Percentiles rank a stretch among this genome's conserved stretches.
Evolutionary conservation across 2,797 vertebrate genomes (phyloP).

Genomic region (Cossypha heuglini): DNA sequence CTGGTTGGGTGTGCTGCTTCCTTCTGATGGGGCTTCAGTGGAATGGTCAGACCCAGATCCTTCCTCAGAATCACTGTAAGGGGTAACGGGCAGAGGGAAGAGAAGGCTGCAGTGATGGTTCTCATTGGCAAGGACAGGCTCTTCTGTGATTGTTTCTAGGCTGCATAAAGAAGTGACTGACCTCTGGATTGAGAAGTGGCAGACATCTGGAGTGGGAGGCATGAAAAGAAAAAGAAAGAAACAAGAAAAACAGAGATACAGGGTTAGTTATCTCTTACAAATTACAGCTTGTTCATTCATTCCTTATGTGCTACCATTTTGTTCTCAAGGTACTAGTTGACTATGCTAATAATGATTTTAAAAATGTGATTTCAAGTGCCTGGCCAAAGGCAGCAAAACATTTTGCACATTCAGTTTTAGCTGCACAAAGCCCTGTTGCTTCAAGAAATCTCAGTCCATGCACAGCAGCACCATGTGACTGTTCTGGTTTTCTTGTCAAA

Average conservation of each 20-base stretch:
- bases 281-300: not conserved
- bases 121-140: conserved; percentile 71
- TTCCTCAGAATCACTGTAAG: conserved; percentile 45
- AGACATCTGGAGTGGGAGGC: conserved; percentile 64
- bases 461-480: not conserved
- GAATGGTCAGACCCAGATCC: conserved; percentile 30
- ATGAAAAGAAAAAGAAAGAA: not conserved
- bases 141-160: conserved; percentile 84
- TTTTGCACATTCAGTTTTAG: not conserved
- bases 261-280: not conserved
- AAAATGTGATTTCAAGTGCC: not conserved
- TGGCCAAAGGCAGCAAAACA: not conserved
- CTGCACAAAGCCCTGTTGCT: not conserved
- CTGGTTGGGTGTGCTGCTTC: not conserved
- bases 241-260: not conserved
- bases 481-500: not conserved
- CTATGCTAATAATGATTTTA: not conserved
- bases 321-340: not conserved
- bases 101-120: conserved; percentile 35
- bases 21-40: not conserved
- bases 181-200: conserved; percentile 73
- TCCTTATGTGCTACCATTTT: not conserved
- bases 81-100: conserved; percentile 11
- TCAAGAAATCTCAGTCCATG: not conserved
- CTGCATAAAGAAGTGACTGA: conserved; percentile 76